Percentiles rank a stretch among this genome's conserved stretches.
Evolutionary conservation across 2,113 vertebrate species (phyloP).

Genomic region (Sclerurus mexicanus): DNA sequence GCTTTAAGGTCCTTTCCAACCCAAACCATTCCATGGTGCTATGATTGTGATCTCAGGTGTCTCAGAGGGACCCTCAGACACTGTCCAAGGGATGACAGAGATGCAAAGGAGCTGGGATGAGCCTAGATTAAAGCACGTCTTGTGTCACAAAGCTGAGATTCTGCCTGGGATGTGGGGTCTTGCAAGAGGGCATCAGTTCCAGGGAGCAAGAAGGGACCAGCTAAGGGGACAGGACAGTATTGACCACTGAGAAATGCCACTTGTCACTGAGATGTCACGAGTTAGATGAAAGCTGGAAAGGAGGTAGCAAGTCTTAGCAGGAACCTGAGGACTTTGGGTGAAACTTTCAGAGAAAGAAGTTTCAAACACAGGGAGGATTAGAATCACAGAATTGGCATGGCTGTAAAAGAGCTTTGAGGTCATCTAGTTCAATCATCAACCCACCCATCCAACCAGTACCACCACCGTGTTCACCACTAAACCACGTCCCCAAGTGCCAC

Average conservation of each 20-base stretch:
- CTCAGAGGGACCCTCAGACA: fast-evolving
- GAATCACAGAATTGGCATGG: neutral
- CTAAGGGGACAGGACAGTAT: neutral
- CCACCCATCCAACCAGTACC: neutral
- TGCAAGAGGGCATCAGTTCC: neutral
- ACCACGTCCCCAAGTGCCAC: neutral
- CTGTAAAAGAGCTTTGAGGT: neutral
- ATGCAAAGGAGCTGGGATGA: neutral
- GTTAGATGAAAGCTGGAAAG: neutral
- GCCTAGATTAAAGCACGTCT: neutral
- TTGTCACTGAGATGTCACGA: fast-evolving
- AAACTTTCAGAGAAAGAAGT: neutral
- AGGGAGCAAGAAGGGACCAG: neutral
- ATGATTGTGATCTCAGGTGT: neutral
- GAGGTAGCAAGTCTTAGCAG: neutral
- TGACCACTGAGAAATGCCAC: neutral
- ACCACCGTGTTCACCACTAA: neutral
- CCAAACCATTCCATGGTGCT: neutral
- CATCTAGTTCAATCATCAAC: neutral
- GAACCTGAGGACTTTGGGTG: neutral
- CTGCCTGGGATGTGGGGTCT: neutral
- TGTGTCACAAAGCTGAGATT: fast-evolving
- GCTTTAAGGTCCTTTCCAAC: neutral
- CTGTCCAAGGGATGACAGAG: neutral
- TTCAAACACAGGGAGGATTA: neutral